Evolutionary conservation across 2,888 invertebrate species (phyloP), one percentile per base, ranked within the genome.

Genomic region (Tetramorium bicarinatum): DNA sequence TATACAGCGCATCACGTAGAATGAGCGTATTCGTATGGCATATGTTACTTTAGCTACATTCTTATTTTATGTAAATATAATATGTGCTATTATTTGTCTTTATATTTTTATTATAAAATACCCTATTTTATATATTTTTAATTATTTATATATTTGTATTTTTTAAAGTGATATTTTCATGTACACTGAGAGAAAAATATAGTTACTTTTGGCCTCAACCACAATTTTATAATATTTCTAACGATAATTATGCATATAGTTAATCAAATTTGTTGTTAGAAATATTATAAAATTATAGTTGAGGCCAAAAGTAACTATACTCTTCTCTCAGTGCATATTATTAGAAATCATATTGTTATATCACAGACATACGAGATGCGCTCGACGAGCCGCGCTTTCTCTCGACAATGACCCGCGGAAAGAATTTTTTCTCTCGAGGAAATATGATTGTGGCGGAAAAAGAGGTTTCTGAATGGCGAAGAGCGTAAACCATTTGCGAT

Each of bases 381-480:
- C n/a, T 56, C 13, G 52, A 21, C 18, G 47, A 9, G 2, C 0
- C 34, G 49, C 21, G 15, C 21, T 76, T 52, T 49, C 47, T 7
- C 18, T 2, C 18, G 11, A 34, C 18, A 29, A 8, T 34, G 2
- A 21, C 7, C 0, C 15, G 64, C 15, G 7, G 59, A 21, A 47
- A 64, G 62, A 62, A 52, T n/a, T 21, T 54, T 41, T 54, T 41
- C n/a, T 49, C 38, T 52, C 52, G n/a, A 15, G 29, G 29, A 41
- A 56, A 56, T 47, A 47, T 38, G 38, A 72, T 80, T 59, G 25
- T 47, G 66, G 49, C 56, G 47, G 3, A 34, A 72, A 34, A 72
- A 44, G 64, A 44, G 34, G 21, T 72, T 72, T 72, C 15, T 67
- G 69, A 69, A 69, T 69, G 44, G 54, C 71, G 13, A 72, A 21